Base-by-base conservation (phyloP, 2,888 invertebrate genomes). In the Eupithecia insigniata region DNA sequence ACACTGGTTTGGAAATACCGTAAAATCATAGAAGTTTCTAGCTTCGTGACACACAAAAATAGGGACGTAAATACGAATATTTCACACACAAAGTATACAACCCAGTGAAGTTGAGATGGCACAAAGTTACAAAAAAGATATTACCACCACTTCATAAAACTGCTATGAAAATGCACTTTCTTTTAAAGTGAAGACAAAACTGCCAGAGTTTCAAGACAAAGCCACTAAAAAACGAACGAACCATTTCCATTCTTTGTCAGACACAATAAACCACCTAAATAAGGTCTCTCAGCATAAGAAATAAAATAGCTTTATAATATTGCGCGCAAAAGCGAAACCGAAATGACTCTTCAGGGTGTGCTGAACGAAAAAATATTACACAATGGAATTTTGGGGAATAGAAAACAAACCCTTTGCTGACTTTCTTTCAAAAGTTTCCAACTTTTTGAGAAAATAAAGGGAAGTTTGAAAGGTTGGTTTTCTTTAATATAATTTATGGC, bases 341-440 rank as follows among this genome's bases (percentile, higher is more conserved):
- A 84, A 89, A 91, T 85, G 85, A 86, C 87, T 88, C 90, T 88
- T 85, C 78, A 81, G 90, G 89, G 91, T 84, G 86, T 87, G 84
- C 87, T 91, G 82, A 87, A 83, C 82, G 86, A 81, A 83, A 89
- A 90, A 88, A 87, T 89, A 90, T 89, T 87, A 82, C 85, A 78
- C 82, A 76, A 78, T 83, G 84, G 85, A 86, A 88, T 88, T 89
- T 88, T 82, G 85, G 86, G 85, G 85, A 87, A 86, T 80, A 83
- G 81, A 79, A 84, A 85, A 85, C 83, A 86, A 86, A 82, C 82
- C 82, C 81, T 82, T 84, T 69, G 73, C 74, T 79, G 79, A 81
- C 79, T 78, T 82, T 78, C 78, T 79, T 80, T 80, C 51, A 73
- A 34, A 77, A 76, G 64, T 75, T 77, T 67, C 32, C n/a, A 62